A percentile compares a stretch with the other conserved stretches of the same genome.
Evolutionary conservation across 1,140 invertebrate species (phyloP).

Genomic region (Polypedilum vanderplanki): DNA sequence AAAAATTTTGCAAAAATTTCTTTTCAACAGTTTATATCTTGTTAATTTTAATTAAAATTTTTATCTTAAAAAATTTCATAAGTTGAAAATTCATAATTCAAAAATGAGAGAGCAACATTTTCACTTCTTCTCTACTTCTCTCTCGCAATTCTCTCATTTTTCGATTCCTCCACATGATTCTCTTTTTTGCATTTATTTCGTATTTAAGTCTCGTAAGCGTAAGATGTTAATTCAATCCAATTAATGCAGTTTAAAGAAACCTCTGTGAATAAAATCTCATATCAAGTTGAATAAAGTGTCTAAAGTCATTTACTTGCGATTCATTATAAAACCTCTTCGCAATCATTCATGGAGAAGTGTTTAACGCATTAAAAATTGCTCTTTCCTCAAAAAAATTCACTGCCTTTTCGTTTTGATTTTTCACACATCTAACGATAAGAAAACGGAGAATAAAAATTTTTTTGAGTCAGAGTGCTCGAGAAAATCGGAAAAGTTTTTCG

Average conservation of each 20-base stretch:
- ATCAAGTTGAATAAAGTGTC: neutral
- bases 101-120: neutral
- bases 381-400: too few species aligned
- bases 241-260: neutral
- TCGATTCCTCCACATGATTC: neutral
- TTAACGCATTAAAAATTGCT: too few species aligned
- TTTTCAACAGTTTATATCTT: too few species aligned
- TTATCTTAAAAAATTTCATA: too few species aligned
- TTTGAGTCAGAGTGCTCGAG: slow-evolving; percentile 5
- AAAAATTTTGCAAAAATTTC: too few species aligned
- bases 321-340: too few species aligned
- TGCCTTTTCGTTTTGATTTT: slow-evolving; percentile 1
- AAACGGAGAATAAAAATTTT: neutral
- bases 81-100: neutral
- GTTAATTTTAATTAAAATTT: too few species aligned
- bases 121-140: neutral
- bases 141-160: neutral
- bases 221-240: neutral
- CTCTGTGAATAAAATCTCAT: neutral
- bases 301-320: too few species aligned
- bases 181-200: slow-evolving; percentile 6
- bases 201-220: slow-evolving; percentile 17
- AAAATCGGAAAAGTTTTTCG: neutral
- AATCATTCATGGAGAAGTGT: too few species aligned
- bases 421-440: neutral